These are phyloP conservation scores for Chloromyia formosa DNA, from an alignment of 2,888 invertebrate genomes.

Conservation along the genomic window DNA sequence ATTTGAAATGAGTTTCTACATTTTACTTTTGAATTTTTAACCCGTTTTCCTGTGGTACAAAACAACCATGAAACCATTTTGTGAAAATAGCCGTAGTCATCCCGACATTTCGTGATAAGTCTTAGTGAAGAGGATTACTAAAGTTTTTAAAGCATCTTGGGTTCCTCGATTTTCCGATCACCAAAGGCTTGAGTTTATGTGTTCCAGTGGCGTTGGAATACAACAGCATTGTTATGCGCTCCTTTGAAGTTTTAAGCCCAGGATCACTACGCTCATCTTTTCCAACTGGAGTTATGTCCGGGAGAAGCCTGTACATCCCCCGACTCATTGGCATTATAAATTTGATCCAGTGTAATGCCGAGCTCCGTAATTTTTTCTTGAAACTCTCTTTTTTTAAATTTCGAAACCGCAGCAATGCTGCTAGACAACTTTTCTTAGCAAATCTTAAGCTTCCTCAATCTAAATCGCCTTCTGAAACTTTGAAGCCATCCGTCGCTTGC, in stretches of 20 bases:
- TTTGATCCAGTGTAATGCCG: background rate
- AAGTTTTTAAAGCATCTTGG: background rate
- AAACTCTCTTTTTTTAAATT: background rate
- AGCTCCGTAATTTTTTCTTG: background rate
- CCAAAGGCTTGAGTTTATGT: background rate
- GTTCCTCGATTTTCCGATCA: background rate
- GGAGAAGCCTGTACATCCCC: background rate
- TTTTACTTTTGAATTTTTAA: no score
- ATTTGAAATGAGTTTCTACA: no score
- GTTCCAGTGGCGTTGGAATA: background rate
- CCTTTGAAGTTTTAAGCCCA: background rate
- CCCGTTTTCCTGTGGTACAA: background rate
- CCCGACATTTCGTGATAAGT: background rate
- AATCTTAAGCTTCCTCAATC: background rate
- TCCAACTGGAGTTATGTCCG: background rate
- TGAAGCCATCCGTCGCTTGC: background rate
- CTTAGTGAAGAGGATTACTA: background rate
- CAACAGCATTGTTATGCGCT: background rate
- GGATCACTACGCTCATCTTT: background rate
- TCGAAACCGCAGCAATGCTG: background rate
- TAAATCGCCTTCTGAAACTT: background rate
- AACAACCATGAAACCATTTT: background rate
- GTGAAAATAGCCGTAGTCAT: background rate
- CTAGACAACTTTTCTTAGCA: background rate
- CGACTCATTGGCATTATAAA: background rate